These are phyloP conservation scores for Lochmaea capreae DNA, from an alignment of 2,888 invertebrate species.

Conservation along the genomic window DNA sequence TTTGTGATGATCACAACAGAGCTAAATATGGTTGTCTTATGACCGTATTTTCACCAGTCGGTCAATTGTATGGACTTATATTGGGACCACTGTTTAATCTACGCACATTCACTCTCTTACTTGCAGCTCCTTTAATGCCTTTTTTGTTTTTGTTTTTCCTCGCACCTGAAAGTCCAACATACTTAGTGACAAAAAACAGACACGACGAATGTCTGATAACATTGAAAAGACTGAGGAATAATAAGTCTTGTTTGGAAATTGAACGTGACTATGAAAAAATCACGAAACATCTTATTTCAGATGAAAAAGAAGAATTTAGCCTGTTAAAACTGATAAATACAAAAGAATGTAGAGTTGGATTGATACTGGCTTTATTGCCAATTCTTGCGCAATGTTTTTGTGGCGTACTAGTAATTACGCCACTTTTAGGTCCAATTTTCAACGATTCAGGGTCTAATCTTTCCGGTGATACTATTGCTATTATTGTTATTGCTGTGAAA, in stretches of 20 bases:
- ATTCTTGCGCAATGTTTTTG: constrained; percentile 12
- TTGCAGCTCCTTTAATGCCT: constrained; percentile 10
- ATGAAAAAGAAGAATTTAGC: not conserved
- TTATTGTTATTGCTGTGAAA: constrained; percentile 20
- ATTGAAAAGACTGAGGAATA: constrained; percentile 26
- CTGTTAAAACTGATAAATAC: constrained; percentile 15
- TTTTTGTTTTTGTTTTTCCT: constrained; percentile 14
- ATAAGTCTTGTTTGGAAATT: constrained; percentile 17
- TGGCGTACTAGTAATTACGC: constrained; percentile 25
- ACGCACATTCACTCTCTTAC: constrained; percentile 19
- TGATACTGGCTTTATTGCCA: constrained; percentile 20
- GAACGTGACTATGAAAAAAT: constrained; percentile 16
- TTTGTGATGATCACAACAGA: constrained; percentile 36
- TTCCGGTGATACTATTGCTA: constrained; percentile 26
- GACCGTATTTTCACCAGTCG: constrained; percentile 17
- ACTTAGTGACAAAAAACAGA: constrained; percentile 11
- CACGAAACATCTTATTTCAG: not conserved
- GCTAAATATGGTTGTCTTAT: constrained; percentile 31
- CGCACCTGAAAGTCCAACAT: constrained; percentile 33
- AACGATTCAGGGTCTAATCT: constrained; percentile 17
- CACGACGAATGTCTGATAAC: constrained; percentile 17
- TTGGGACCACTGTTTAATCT: constrained; percentile 31
- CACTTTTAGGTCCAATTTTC: constrained; percentile 33
- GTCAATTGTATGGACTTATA: constrained; percentile 28
- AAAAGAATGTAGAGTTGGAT: constrained; percentile 15